Base-by-base conservation (phyloP, 2,888 invertebrate species). In the Sycophila texana region DNA sequence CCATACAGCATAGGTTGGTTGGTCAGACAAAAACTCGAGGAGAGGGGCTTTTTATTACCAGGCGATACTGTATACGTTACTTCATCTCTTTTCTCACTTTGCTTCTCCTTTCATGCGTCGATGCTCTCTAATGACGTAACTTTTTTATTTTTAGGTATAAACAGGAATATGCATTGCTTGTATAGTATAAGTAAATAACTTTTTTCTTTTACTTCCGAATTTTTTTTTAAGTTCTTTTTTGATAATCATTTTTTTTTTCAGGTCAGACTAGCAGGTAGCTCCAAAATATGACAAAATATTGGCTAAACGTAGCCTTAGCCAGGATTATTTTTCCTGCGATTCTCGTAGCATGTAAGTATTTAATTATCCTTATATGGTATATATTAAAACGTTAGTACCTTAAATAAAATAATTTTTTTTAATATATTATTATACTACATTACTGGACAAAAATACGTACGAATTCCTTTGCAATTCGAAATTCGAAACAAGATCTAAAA, bases 261-360 rank as follows among this genome's bases (percentile, higher is more conserved):
- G 88, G 84, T 82, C 84, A 85, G 83, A 81, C 81, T 80, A 80
- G 75, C 82, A 77, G 82, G 57, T 83, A 79, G 78, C 67, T 81
- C 82, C 77, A 73, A 82, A 88, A 82, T 81, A 92, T 92, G 92
- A 89, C 90, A 58, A 91, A 89, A 79, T 92, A 91, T 84, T 89
- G 91, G 87, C 84, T 92, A 73, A 91, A 91, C 84, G 88, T 91
- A 71, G 87, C 90, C 84, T 88, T 92, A 60, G 87, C 92, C 86
- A 90, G 92, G 88, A 88, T 93, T 82, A 87, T 92, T 74, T 89
- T 92, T 83, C 93, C 93, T 76, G 85, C 90, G 78, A 88, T 92
- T 81, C 90, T 93, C 66, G 87, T 91, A 83, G 90, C 91, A 87
- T 92, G 93, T 93, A 88, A 93, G 93, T 85, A 60, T 53, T 53